These are phyloP conservation scores for Bradypus variegatus DNA, from an alignment of 2,797 vertebrate species.

Conservation along the genomic window DNA sequence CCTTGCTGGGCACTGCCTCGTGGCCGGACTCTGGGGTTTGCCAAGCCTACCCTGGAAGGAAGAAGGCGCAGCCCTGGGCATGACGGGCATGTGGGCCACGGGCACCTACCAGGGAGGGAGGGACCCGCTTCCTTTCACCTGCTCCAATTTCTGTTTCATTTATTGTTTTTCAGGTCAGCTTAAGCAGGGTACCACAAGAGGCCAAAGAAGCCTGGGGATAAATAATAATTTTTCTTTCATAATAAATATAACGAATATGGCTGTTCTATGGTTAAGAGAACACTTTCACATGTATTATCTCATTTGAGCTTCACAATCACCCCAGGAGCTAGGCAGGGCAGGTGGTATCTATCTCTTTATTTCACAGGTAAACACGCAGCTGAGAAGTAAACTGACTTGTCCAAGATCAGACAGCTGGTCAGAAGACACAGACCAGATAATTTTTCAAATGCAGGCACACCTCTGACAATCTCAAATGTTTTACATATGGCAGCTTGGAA, in stretches of 20 bases:
- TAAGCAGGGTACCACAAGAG: conserved; percentile 25
- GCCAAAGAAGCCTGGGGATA: neutral
- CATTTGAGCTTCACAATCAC: neutral
- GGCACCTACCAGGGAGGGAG: neutral
- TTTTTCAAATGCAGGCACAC: neutral
- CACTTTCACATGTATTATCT: neutral
- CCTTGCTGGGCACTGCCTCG: neutral
- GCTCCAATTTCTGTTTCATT: conserved; percentile 15
- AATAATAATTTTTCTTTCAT: no score
- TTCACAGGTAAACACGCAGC: neutral
- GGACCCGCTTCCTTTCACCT: conserved; percentile 3
- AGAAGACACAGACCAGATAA: neutral
- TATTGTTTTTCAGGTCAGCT: conserved; percentile 50
- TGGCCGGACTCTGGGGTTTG: neutral
- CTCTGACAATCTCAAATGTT: neutral
- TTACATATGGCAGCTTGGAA: neutral
- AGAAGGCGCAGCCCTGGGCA: neutral
- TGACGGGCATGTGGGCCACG: neutral
- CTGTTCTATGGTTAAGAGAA: neutral
- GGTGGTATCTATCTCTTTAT: neutral
- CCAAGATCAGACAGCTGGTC: neutral
- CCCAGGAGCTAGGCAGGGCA: neutral
- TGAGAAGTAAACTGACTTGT: neutral
- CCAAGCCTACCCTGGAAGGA: neutral
- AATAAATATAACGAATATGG: neutral